These are phyloP conservation scores for Nephila pilipes DNA, from an alignment of 1,140 invertebrate genomes.

Conservation along the genomic window DNA sequence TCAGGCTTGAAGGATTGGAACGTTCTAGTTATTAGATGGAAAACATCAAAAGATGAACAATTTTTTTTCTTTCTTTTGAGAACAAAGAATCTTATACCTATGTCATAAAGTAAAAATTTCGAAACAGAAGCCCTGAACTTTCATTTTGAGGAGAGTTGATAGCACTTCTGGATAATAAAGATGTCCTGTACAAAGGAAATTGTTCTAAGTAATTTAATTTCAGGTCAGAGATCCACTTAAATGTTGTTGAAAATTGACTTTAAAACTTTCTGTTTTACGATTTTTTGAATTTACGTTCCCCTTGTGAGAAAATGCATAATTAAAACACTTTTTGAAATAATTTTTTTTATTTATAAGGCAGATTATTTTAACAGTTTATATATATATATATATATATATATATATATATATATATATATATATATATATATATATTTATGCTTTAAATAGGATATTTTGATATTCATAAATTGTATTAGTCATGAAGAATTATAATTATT, in stretches of 20 bases:
- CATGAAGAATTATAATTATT: too few relatives aligned
- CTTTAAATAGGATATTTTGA: too few relatives aligned
- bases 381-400: too few relatives aligned
- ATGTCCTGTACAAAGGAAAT: background rate
- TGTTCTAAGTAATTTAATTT: background rate
- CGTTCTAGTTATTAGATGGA: background rate
- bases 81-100: background rate
- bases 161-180: background rate
- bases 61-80: constrained; percentile 10
- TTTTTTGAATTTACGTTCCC: background rate
- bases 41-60: background rate
- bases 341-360: background rate
- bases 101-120: background rate
- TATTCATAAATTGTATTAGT: too few relatives aligned
- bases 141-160: background rate
- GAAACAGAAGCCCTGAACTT: background rate
- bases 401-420: too few relatives aligned
- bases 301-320: background rate
- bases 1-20: constrained; percentile 11
- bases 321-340: background rate
- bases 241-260: background rate
- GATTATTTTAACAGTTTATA: too few relatives aligned
- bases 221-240: background rate
- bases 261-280: background rate
- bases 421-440: too few relatives aligned